These are phyloP conservation scores for Cebus imitator DNA, from an alignment of 2,113 vertebrate genomes.

Conservation along the genomic window DNA sequence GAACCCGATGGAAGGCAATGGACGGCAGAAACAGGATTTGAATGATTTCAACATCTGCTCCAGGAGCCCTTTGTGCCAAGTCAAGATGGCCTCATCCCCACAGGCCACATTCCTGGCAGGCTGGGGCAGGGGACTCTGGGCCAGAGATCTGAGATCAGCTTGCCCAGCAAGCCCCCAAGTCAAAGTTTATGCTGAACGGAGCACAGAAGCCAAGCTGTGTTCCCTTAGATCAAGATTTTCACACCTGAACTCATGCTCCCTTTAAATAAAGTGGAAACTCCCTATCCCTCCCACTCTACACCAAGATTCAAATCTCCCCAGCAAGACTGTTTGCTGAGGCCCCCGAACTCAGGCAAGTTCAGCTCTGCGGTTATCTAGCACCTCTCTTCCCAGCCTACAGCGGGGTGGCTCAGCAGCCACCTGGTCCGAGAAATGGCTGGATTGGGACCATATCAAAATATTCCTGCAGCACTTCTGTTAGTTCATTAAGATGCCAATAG, in stretches of 20 bases:
- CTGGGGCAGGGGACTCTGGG: no score
- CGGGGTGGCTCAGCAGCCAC: not conserved
- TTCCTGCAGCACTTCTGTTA: not conserved
- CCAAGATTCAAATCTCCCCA: not conserved
- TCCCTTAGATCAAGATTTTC: not conserved
- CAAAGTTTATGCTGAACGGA: not conserved
- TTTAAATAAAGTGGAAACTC: not conserved
- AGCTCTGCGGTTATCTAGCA: not conserved
- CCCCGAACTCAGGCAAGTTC: not conserved
- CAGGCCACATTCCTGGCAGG: not conserved
- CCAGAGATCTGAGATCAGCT: not conserved
- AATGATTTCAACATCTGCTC: not conserved
- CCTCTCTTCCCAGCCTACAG: not conserved
- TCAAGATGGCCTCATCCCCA: not conserved
- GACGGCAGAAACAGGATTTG: not conserved
- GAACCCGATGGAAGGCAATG: fast-evolving
- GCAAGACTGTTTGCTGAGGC: not conserved
- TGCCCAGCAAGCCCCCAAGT: fast-evolving
- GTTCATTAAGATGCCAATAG: not conserved
- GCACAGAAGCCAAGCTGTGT: not conserved
- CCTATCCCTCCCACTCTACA: not conserved
- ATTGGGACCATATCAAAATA: not conserved
- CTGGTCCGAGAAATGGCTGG: not conserved
- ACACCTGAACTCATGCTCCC: not conserved
- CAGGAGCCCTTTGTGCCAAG: not conserved